Percentiles rank a stretch among this genome's conserved stretches.
phyloP scores from a whole-genome alignment of 2,797 vertebrate species.

The Capromys pilorides region DNA sequence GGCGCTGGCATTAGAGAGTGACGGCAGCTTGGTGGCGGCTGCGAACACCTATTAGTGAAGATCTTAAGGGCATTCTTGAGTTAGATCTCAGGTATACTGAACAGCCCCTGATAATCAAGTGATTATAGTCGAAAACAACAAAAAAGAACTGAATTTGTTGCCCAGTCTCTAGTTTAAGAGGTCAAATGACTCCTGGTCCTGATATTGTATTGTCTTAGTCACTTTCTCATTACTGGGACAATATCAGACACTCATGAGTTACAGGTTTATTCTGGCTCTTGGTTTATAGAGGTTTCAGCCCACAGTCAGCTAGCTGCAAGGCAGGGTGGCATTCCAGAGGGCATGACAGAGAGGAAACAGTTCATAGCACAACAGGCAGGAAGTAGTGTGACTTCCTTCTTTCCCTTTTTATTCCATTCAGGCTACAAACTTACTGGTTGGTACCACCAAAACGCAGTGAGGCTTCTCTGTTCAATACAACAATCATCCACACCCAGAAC shows the following conservation, averaged over 20 bases:
- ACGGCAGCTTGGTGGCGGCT: too few relatives aligned
- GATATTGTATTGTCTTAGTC: neutral
- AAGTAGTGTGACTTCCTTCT: neutral
- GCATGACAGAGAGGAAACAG: neutral
- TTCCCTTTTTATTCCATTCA: neutral
- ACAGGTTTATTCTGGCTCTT: neutral
- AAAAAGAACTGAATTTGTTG: slow-evolving; percentile 41
- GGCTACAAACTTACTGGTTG: neutral
- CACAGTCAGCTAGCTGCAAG: neutral
- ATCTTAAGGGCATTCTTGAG: slow-evolving; percentile 7
- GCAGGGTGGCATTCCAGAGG: neutral
- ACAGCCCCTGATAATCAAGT: neutral
- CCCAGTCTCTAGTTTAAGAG: slow-evolving; percentile 4
- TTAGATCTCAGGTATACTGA: neutral
- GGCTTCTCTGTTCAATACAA: neutral
- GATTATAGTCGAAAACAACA: slow-evolving; percentile 41
- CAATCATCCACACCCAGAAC: neutral
- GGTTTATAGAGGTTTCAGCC: neutral
- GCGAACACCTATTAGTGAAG: neutral
- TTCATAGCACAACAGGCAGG: neutral
- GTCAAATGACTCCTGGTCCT: neutral
- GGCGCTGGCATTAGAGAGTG: too few relatives aligned
- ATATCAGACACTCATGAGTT: neutral
- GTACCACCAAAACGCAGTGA: neutral
- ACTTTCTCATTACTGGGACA: neutral